Evolutionary conservation across 1,140 invertebrate species (phyloP), one percentile per base, ranked within the genome.

Genomic region (Heliconius nattereri): DNA sequence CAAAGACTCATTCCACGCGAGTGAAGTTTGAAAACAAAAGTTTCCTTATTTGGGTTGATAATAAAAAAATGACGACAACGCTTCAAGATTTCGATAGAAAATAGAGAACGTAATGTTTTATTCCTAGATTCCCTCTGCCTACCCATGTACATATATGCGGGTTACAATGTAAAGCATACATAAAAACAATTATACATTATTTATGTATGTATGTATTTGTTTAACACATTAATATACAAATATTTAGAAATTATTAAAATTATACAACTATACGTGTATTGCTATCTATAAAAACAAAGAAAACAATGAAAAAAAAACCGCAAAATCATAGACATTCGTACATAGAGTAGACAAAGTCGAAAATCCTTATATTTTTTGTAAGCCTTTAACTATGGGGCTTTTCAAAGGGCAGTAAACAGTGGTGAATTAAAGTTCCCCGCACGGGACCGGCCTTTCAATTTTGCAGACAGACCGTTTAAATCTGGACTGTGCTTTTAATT

Each of bases 401-500:
- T 66, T 66, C 60, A 66, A 66, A 26, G 23, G 60, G 13, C 60
- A 16, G 23, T 66, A 66, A 29, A 29, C 23, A 66, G n/a, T 60
- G 23, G 57, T 26, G 23, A 5, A 66, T 66, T 66, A 66, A 66
- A 20, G 3, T 29, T 29, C 60, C 60, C 23, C 16, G 26, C 60
- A 8, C 60, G 60, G 60, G 60, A 66, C 60, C 8, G 23, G 60
- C 60, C 60, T 66, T 66, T 26, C 3, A 66, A 66, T 66, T 66
- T 66, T 66, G 13, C 60, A 66, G 60, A 66, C 60, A 66, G 60
- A 66, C 23, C 60, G 60, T 66, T 66, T 66, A 29, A 66, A 29
- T 57, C 60, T 26, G 7, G 26, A 11, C 26, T 29, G 60, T 66
- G 23, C 23, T 66, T 66, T 29, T 66, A 66, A 66, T 66, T 66